Percentiles rank a stretch among this genome's conserved stretches.
phyloP scores from a whole-genome alignment of 2,888 invertebrate species.

The Sericinus montela region DNA sequence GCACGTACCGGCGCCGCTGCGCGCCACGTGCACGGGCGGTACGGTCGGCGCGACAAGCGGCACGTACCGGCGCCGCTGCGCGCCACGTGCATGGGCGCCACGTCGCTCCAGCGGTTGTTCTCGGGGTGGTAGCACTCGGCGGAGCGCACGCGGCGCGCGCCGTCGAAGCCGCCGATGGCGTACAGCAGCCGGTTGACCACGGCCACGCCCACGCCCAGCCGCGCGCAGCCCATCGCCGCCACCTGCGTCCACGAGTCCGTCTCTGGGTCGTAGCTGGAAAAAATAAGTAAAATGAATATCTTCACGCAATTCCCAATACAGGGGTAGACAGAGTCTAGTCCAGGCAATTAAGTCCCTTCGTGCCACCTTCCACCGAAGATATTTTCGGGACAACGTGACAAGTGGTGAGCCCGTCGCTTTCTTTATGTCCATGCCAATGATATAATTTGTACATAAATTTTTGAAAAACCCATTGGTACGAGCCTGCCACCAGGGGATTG shows the following conservation, averaged over 20 bases:
- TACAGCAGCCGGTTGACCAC: constrained; percentile 88
- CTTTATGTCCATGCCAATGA: too few species aligned
- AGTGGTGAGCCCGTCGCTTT: too few species aligned
- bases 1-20: constrained; percentile 89
- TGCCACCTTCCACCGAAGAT: too few species aligned
- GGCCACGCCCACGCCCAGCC: constrained; percentile 89
- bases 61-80: constrained; percentile 90
- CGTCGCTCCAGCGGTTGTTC: constrained; percentile 91
- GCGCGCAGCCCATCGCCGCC: constrained; percentile 85
- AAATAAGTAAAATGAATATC: not conserved
- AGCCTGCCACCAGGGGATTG: too few species aligned
- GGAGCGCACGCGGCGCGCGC: constrained; percentile 85
- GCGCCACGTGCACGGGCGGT: constrained; percentile 87
- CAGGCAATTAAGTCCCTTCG: too few species aligned
- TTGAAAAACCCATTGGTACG: too few species aligned
- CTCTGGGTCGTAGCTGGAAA: constrained; percentile 89
- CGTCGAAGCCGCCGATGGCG: constrained; percentile 95
- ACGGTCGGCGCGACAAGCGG: constrained; percentile 84
- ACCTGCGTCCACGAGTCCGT: constrained; percentile 89
- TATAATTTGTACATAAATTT: too few species aligned
- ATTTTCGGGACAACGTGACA: too few species aligned
- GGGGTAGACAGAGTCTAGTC: too few species aligned
- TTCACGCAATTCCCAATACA: too few species aligned
- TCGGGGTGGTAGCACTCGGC: constrained; percentile 97
- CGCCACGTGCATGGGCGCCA: constrained; percentile 87